Evolutionary conservation across 2,888 invertebrate genomes (phyloP).

Genomic region (Elegia similella): DNA sequence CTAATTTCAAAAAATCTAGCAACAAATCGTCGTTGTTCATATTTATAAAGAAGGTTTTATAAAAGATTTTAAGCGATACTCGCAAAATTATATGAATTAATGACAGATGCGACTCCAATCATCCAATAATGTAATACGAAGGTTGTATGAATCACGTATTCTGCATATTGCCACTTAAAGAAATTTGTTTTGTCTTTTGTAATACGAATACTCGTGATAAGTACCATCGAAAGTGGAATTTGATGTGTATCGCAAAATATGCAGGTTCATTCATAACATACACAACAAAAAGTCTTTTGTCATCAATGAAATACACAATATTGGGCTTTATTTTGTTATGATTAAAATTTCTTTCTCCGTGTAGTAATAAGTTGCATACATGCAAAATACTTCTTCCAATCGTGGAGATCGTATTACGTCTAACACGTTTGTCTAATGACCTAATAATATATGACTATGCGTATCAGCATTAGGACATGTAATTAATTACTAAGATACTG

Average conservation of each 20-base stretch:
- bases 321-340: conserved; percentile 2
- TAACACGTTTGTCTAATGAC: conserved; percentile 53
- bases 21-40: too few species aligned
- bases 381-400: conserved; percentile 30
- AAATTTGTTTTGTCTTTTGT: conserved; percentile 4
- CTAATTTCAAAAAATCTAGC: too few species aligned
- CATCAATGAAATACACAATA: background rate
- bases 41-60: too few species aligned
- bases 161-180: background rate
- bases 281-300: conserved; percentile 22
- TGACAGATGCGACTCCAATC: too few species aligned
- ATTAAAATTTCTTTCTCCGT: background rate
- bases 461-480: conserved; percentile 58
- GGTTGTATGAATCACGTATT: too few species aligned
- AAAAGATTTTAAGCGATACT: too few species aligned
- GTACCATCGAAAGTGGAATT: conserved; percentile 35
- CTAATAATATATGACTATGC: conserved; percentile 54
- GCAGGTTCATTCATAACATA: conserved; percentile 33
- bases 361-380: conserved; percentile 20
- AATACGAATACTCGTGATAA: conserved; percentile 3
- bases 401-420: conserved; percentile 53
- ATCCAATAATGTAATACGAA: too few species aligned
- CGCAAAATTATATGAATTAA: too few species aligned
- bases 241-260: conserved; percentile 37
- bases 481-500: conserved; percentile 51